Evolutionary conservation across 2,797 vertebrate genomes (phyloP).

Genomic region (Capromys pilorides): DNA sequence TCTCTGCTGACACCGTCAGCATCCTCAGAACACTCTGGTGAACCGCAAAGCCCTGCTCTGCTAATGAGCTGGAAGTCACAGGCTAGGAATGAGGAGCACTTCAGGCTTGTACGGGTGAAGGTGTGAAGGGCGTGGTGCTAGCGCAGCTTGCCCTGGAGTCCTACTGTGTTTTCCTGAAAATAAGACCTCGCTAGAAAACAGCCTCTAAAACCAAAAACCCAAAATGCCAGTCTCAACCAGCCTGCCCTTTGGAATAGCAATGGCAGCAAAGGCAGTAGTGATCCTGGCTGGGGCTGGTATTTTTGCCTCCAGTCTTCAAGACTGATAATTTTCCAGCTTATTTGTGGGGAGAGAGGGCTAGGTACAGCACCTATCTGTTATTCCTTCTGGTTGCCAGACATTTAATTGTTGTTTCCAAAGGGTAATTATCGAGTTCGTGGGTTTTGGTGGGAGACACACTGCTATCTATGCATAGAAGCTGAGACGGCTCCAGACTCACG

Average conservation of each 20-base stretch:
- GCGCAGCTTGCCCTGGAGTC: neutral
- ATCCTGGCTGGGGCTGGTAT: neutral
- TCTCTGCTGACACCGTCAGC: conserved; percentile 1
- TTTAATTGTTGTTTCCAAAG: neutral
- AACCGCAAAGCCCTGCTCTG: neutral
- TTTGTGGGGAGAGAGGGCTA: neutral
- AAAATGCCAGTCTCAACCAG: neutral
- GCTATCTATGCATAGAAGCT: neutral
- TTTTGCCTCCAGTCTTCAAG: neutral
- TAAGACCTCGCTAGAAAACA: neutral
- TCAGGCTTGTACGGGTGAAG: neutral
- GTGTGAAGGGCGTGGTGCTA: neutral
- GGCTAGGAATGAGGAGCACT: neutral
- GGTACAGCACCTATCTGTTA: neutral
- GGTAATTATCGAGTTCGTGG: neutral
- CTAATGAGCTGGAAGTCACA: neutral
- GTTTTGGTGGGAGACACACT: conserved; percentile 34
- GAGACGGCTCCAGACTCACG: neutral
- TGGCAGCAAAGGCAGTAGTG: neutral
- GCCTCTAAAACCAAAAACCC: neutral
- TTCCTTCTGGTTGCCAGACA: neutral
- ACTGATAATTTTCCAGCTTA: neutral
- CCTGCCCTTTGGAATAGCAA: neutral
- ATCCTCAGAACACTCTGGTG: neutral
- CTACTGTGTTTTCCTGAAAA: neutral